Evolutionary conservation across 2,113 vertebrate genomes (phyloP).

Genomic region (pig (Sus scrofa)): T2T-Sscrofa CM000815.6:100719501-100720000

Average conservation of each 20-base stretch:
- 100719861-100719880: conserved; percentile 46
- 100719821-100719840: conserved; percentile 65
- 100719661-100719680: conserved; percentile 90
- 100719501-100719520: conserved; percentile 74
- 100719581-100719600: conserved; percentile 95
- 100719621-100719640: conserved; percentile 91
- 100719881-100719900: background rate
- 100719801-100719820: conserved; percentile 70
- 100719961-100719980: background rate
- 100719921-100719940: conserved; percentile 31
- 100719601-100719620: conserved; percentile 91
- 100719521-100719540: conserved; percentile 74
- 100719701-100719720: conserved; percentile 92
- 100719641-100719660: conserved; percentile 93
- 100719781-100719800: conserved; percentile 77
- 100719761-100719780: conserved; percentile 93
- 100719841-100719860: conserved; percentile 76
- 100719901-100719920: conserved; percentile 57
- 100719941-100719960: conserved; percentile 47
- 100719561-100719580: conserved; percentile 41
- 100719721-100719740: conserved; percentile 98
- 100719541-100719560: background rate
- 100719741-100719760: conserved; percentile 98
- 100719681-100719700: conserved; percentile 90
- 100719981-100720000: background rate